Evolutionary conservation across 2,888 invertebrate species (phyloP).

Genomic region (Conchocele bisecta): DNA sequence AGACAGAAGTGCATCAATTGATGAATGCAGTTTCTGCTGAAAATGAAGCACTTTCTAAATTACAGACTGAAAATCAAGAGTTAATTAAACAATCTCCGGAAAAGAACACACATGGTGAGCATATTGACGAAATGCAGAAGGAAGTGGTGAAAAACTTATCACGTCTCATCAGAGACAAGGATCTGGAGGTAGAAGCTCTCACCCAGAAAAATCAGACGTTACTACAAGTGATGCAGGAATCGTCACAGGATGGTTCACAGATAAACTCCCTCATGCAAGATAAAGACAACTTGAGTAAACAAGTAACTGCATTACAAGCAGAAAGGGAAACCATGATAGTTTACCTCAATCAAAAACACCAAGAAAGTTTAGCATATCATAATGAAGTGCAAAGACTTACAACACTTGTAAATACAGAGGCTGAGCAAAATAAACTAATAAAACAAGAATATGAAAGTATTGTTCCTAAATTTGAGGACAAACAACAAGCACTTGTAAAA

Average conservation of each 20-base stretch:
- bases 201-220: conserved; percentile 82
- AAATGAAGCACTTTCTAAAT: conserved; percentile 79
- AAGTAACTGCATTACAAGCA: conserved; percentile 86
- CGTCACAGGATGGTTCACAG: conserved; percentile 62
- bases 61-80: conserved; percentile 80
- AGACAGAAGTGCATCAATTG: conserved; percentile 81
- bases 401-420: conserved; percentile 66
- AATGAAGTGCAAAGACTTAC: conserved; percentile 91
- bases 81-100: conserved; percentile 57
- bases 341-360: conserved; percentile 90
- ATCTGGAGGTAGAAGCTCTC: conserved; percentile 83
- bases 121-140: conserved; percentile 81
- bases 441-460: conserved; percentile 77
- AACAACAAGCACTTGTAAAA: conserved; percentile 80
- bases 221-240: conserved; percentile 79
- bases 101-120: conserved; percentile 81
- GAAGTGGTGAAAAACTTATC: conserved; percentile 83
- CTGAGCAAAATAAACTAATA: conserved; percentile 72
- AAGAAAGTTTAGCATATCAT: conserved; percentile 93
- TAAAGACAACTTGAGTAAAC: conserved; percentile 82
- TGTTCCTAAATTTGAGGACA: conserved; percentile 82
- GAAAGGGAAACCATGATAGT: conserved; percentile 83
- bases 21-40: conserved; percentile 81
- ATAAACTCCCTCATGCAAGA: conserved; percentile 73
- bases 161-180: conserved; percentile 82